These are phyloP conservation scores for Aurelia sp. DNA, from an alignment of 30 jellyfish, hydroid and myxozoan genomes.

Conservation along the genomic window DNA sequence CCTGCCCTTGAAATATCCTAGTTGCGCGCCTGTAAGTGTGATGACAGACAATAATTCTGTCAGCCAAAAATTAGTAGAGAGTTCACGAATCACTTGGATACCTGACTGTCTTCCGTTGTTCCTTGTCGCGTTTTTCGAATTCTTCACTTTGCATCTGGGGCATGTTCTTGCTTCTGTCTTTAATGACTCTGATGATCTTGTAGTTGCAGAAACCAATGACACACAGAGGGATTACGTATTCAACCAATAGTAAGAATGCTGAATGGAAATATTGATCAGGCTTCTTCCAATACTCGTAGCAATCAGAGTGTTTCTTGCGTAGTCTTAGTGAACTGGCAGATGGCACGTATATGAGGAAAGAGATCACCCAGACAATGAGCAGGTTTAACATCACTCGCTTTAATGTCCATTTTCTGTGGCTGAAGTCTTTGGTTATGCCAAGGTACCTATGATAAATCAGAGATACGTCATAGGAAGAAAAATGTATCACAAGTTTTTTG, in stretches of 20 bases:
- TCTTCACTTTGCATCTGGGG: not conserved
- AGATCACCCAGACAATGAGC: constrained; percentile 20
- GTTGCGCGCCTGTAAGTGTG: too few relatives aligned
- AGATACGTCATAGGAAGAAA: not conserved
- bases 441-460: constrained; percentile 10
- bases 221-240: constrained; percentile 37
- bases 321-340: constrained; percentile 6
- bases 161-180: constrained; percentile 2
- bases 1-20: too few relatives aligned
- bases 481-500: too few relatives aligned
- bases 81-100: not conserved
- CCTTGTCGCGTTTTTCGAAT: constrained; percentile 21
- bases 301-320: not conserved
- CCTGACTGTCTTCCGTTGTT: constrained; percentile 52
- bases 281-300: constrained; percentile 7
- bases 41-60: too few relatives aligned
- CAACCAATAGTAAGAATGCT: constrained; percentile 6
- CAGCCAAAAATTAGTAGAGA: too few relatives aligned
- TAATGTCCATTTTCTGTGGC: constrained; percentile 39
- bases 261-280: not conserved
- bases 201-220: constrained; percentile 50
- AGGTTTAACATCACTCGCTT: constrained; percentile 23
- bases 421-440: constrained; percentile 23
- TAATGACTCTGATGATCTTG: constrained; percentile 23
- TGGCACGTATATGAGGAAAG: constrained; percentile 46